Percentiles rank a stretch among this genome's conserved stretches.
Evolutionary conservation across 2,113 vertebrate species (phyloP).

Genomic region (Macquaria ambigua): DNA sequence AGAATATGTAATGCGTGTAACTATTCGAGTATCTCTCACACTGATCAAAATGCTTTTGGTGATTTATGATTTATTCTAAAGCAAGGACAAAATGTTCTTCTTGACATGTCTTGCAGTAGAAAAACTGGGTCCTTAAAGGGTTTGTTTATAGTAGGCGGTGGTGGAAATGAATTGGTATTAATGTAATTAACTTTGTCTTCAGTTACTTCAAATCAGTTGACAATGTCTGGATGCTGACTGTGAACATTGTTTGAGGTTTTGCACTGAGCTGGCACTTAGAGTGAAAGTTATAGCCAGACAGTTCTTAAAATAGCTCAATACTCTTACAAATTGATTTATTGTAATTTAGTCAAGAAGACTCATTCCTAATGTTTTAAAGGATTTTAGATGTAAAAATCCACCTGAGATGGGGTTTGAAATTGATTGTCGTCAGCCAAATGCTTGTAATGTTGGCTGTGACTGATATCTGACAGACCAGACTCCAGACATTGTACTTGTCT

Average conservation of each 20-base stretch:
- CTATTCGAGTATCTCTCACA: background rate
- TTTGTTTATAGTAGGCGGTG: conserved; percentile 41
- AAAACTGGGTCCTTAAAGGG: conserved; percentile 79
- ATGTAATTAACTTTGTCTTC: background rate
- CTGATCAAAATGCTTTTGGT: background rate
- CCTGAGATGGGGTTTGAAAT: background rate
- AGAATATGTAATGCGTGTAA: background rate
- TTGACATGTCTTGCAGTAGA: background rate
- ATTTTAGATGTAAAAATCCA: background rate
- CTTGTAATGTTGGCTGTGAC: background rate
- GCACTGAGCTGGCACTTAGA: background rate
- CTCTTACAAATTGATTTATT: no score
- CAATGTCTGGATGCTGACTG: conserved; percentile 76
- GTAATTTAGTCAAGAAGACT: background rate
- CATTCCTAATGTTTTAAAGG: no score
- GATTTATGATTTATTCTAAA: background rate
- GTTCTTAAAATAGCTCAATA: background rate
- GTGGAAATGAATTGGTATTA: background rate
- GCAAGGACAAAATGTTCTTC: background rate
- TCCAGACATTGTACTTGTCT: conserved; percentile 78
- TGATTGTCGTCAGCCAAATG: background rate
- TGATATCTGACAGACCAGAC: conserved; percentile 38
- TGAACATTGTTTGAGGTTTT: background rate
- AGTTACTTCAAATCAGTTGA: conserved; percentile 12
- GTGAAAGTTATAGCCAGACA: background rate